Percentiles rank a stretch among this genome's conserved stretches.
These are phyloP conservation scores for Piaya cayana DNA, from an alignment of 2,113 vertebrate species.

Conservation along the genomic window DNA sequence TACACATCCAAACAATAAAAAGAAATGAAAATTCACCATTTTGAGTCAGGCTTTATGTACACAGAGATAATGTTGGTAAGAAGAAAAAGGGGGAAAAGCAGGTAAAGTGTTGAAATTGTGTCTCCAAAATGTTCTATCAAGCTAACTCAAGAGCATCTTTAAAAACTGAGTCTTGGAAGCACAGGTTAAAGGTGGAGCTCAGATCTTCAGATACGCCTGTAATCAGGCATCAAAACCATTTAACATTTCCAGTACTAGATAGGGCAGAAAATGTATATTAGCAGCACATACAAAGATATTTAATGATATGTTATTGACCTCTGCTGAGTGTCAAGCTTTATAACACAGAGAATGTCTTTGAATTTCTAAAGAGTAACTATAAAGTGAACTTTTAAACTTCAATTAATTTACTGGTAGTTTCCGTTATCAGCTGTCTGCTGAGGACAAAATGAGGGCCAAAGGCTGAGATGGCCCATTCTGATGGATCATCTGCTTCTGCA, in stretches of 20 bases:
- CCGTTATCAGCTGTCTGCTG: not conserved
- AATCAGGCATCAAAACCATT: not conserved
- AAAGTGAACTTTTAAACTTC: not conserved
- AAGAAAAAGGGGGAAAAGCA: not conserved
- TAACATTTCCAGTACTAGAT: not conserved
- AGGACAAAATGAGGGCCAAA: not conserved
- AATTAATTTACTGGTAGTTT: not conserved
- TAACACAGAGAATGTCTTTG: too few relatives aligned
- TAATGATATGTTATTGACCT: not conserved
- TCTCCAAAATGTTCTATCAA: not conserved
- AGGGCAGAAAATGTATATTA: not conserved
- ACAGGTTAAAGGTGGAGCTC: not conserved
- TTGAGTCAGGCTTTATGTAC: not conserved
- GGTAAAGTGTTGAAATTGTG: not conserved
- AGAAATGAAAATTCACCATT: not conserved
- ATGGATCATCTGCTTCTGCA: not conserved
- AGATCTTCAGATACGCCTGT: not conserved
- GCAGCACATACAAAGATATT: not conserved
- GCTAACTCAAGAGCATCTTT: not conserved
- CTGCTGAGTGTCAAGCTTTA: not conserved
- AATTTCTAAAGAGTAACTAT: not conserved
- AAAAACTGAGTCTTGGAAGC: not conserved
- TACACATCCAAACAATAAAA: not conserved
- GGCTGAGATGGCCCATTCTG: not conserved
- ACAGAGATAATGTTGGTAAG: not conserved